These are phyloP conservation scores for Mamestra configurata DNA, from an alignment of 1,140 invertebrate genomes.

Conservation along the genomic window DNA sequence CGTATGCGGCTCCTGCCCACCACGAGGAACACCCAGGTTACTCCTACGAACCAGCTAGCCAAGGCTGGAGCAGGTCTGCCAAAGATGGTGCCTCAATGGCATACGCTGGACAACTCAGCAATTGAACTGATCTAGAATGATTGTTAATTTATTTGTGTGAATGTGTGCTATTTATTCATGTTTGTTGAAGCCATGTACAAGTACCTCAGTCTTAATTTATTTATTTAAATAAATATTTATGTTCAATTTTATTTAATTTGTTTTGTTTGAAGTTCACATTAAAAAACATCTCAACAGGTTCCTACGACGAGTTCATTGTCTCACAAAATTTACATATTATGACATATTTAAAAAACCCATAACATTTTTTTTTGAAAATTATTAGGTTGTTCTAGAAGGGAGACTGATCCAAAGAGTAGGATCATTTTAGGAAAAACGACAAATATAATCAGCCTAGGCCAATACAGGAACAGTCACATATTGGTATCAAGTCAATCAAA, in stretches of 20 bases:
- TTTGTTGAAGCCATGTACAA: slow-evolving; percentile 63
- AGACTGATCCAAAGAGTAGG: too few relatives aligned
- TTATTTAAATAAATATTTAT: slow-evolving; percentile 66
- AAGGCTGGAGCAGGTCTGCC: slow-evolving; percentile 88
- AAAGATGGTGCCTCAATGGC: slow-evolving; percentile 89
- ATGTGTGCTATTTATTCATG: slow-evolving; percentile 60
- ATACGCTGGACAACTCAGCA: slow-evolving; percentile 88
- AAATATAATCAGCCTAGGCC: too few relatives aligned
- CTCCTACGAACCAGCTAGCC: slow-evolving; percentile 77
- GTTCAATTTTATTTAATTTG: slow-evolving; percentile 45
- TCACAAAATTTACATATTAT: too few relatives aligned
- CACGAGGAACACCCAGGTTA: slow-evolving; percentile 81
- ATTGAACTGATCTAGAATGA: slow-evolving; percentile 57
- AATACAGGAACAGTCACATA: too few relatives aligned
- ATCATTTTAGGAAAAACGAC: too few relatives aligned
- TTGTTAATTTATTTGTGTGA: slow-evolving; percentile 68
- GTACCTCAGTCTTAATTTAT: slow-evolving; percentile 77
- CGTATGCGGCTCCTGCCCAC: slow-evolving; percentile 68
- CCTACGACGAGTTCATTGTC: too few relatives aligned
- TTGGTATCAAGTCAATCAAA: too few relatives aligned
- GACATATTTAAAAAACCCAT: too few relatives aligned
- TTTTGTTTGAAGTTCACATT: slow-evolving; percentile 7
- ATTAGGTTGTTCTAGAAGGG: too few relatives aligned
- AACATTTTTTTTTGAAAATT: too few relatives aligned
- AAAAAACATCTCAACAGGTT: slow-evolving; percentile 8